A percentile compares a stretch with the other conserved stretches of the same genome.
These are phyloP conservation scores for Umimayanthus kanabou DNA, from an alignment of 92 coral and sea anemone species.

Conservation along the genomic window DNA sequence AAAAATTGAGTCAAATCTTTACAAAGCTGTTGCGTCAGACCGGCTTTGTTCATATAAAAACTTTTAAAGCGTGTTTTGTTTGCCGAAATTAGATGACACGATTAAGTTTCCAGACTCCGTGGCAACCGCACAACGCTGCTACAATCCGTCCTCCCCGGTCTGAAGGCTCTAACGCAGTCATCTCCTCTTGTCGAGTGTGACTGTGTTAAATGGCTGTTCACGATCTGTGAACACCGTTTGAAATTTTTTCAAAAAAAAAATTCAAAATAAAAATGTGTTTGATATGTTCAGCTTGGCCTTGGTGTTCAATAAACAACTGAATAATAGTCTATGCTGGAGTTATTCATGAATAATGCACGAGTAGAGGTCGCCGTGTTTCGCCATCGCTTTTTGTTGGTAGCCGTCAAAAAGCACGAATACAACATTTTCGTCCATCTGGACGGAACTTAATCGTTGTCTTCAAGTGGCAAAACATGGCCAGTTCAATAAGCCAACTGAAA, in stretches of 20 bases:
- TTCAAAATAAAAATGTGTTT: background rate
- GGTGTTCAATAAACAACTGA: background rate
- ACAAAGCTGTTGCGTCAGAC: too few species aligned
- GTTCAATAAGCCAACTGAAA: background rate
- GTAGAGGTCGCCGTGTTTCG: background rate
- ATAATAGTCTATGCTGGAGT: background rate
- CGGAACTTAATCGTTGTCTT: background rate
- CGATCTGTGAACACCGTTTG: too few species aligned
- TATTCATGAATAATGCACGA: background rate
- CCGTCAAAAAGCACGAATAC: background rate
- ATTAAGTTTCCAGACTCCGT: too few species aligned
- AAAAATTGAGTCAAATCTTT: too few species aligned
- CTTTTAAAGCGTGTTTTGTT: too few species aligned
- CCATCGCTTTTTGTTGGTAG: background rate
- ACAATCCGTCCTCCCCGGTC: too few species aligned
- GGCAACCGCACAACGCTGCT: too few species aligned
- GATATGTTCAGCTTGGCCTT: background rate
- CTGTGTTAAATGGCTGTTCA: too few species aligned
- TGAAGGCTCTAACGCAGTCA: too few species aligned
- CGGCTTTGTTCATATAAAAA: too few species aligned
- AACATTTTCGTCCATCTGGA: background rate
- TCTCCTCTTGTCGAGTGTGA: too few species aligned
- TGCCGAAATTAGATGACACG: too few species aligned
- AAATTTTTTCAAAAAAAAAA: background rate
- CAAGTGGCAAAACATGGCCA: background rate